Base-by-base conservation (phyloP, 1,140 invertebrate genomes). In the Cotesia chilonis region DNA sequence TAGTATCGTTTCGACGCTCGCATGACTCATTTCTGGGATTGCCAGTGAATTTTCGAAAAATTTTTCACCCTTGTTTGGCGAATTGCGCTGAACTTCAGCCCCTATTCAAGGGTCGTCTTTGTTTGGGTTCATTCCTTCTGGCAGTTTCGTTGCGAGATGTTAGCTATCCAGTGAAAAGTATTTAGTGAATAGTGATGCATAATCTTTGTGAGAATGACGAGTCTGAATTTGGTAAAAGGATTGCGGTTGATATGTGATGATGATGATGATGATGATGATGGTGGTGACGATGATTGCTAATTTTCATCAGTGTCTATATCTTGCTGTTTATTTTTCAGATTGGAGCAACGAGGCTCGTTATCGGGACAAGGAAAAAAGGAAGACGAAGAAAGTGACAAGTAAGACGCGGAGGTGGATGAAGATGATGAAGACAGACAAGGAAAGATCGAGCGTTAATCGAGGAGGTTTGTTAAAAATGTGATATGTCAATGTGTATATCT, bases 101-200 rank as follows among this genome's bases (percentile, higher is more conserved):
- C 78, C 77, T 80, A 75, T 78, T 47, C 14, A 2, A 47, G 6
- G 41, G 10, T 80, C 78, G 83, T 84, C 85, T 87, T 87, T 86
- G 85, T 86, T 86, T 86, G 86, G 85, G 80, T 84, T 87, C 86
- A 83, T 86, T 86, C 82, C 75, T 17, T 54, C 41, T 64, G 67
- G 65, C 84, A 86, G 85, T 87, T 84, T 86, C 84, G 84, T 84
- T 84, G 83, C 76, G 85, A 79, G 82, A 81, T 77, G 81, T 80
- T 83, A 80, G 77, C 79, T 70, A 73, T 75, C 70, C 37, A 28
- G 28, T 28, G 28, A 28, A 28, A 28, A 28, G 28, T 28, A 28
- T 28, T 28, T 28, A 2, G 28, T 28, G 28, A 28, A 28, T 28
- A 28, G 28, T 28, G 28, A 28, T 28, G 28, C 28, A 28, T 28